Evolutionary conservation across 2,797 vertebrate species (phyloP), one percentile per base, ranked within the genome.

Genomic region (Macropus fuliginosus): DNA sequence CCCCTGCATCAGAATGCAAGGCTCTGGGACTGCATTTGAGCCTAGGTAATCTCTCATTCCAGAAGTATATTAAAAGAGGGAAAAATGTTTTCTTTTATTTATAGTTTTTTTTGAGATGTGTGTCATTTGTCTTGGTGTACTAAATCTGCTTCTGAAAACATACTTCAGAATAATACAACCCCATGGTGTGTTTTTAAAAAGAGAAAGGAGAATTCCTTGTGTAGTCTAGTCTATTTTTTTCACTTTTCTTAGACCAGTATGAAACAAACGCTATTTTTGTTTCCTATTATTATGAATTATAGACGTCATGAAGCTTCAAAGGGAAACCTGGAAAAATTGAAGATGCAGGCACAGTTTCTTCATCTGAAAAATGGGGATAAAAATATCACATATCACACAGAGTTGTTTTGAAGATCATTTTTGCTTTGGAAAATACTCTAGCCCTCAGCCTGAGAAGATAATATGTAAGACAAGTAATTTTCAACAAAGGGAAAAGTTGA

Each of bases 141-240:
- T 96, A 96, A 96, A 96, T 96, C 93, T 94, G 1, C 81, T 94
- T 50, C 66, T 97, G 92, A 98, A 98, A 98, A 87, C 50, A 91
- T 11, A 87, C 14, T 98, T 97, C n/a, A 34, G 94, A 90, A 46
- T 97, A 95, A 96, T 46, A n/a, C 0, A 96, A 50, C 1, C 55
- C 91, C n/a, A 34, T 0, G 93, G 31, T 9, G 13, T 95, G 52
- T 54, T 81, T 74, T 57, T 93, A 91, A 91, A n/a, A 94, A 90
- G 0, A 94, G 34, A 94, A 74, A 5, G 94, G 29, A 94, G 54
- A 92, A 74, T 56, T n/a, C 12, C 18, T 31, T n/a, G 18, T 66
- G 52, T 55, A 8, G 40, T 34, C 62, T 54, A n/a, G 9, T 81
- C 5, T n/a, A 52, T n/a, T 74, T n/a, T 40, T 74, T 54, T 54